Evolutionary conservation across 2,113 vertebrate genomes (phyloP), one percentile per base, ranked within the genome.

Genomic region (Psittacara wagleri): DNA sequence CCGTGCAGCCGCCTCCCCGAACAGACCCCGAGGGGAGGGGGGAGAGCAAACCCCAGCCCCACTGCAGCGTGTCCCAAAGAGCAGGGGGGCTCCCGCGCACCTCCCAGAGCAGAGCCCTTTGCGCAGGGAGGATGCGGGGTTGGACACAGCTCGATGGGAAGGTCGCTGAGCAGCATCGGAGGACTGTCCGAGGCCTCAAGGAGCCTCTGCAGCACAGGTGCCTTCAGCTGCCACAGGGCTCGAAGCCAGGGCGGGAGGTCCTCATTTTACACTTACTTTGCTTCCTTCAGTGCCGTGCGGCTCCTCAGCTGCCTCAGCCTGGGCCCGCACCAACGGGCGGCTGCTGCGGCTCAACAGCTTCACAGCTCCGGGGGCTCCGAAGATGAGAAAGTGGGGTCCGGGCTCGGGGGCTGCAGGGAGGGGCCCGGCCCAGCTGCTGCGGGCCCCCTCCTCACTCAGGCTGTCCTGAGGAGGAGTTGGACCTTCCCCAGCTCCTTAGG

Each of bases 131-230:
- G 25, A 29, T 7, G 17, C 7, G 15, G 27, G 24, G 23, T 9
- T 25, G 77, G 25, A 3, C 28, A 11, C n/a, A 25, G 41, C 41
- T 29, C 68, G 3, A 8, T 24, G 39, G 6, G 23, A 44, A 41
- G 10, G 39, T 35, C 44, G 12, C 51, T 11, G 64, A 11, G 23
- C 0, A 3, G 19, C 0, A 3, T 5, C 37, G 16, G 41, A 1
- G 55, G 31, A 7, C 31, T 37, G 52, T 4, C 64, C 16, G 15
- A 35, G 59, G 22, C 18, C 31, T 49, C 46, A 43, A 27, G 11
- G 19, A 37, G n/a, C 72, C 29, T 54, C 10, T 72, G 66, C 37
- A 41, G 24, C 5, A 6, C 9, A 0, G 9, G 9, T 4, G 9
- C 16, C 69, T 37, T 33, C 48, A 28, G 52, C n/a, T 17, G 19